phyloP scores from a whole-genome alignment of 2,113 vertebrate genomes.

The Eira barbara region DNA sequence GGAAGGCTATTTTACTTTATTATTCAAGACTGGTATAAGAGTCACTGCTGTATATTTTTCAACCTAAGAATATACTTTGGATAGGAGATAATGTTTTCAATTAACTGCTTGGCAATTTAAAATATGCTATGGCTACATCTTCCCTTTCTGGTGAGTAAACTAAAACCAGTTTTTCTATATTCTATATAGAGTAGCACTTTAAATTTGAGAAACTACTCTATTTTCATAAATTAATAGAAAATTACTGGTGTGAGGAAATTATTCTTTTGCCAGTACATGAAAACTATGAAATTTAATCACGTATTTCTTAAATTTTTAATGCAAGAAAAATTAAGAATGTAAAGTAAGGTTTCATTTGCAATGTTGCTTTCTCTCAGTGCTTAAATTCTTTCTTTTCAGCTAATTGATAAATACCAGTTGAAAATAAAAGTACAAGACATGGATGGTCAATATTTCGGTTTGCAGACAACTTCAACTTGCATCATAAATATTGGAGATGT shows the following conservation, averaged over 20 bases:
- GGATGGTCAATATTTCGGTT: constrained; percentile 80
- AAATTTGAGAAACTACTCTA: background rate
- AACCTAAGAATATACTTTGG: background rate
- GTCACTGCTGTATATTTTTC: background rate
- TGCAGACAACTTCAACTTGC: constrained; percentile 85
- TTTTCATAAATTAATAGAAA: constrained; percentile 15
- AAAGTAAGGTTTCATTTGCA: background rate
- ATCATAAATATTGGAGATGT: constrained; percentile 84
- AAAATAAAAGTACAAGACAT: constrained; percentile 87
- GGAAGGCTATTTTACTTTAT: background rate
- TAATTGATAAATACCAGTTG: constrained; percentile 76
- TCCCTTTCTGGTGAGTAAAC: background rate
- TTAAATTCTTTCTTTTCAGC: constrained; percentile 78
- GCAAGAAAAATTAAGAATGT: background rate
- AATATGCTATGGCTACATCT: background rate
- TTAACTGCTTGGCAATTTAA: background rate
- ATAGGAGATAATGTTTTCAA: background rate
- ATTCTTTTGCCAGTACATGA: background rate
- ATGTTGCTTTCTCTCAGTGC: background rate
- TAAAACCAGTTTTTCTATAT: background rate
- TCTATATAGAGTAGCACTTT: background rate
- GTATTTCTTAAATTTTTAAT: background rate
- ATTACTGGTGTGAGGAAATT: background rate
- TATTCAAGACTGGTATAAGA: background rate
- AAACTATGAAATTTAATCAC: background rate